Evolutionary conservation across 2,113 vertebrate species (phyloP).

Genomic region (Heterochromis multidens): DNA sequence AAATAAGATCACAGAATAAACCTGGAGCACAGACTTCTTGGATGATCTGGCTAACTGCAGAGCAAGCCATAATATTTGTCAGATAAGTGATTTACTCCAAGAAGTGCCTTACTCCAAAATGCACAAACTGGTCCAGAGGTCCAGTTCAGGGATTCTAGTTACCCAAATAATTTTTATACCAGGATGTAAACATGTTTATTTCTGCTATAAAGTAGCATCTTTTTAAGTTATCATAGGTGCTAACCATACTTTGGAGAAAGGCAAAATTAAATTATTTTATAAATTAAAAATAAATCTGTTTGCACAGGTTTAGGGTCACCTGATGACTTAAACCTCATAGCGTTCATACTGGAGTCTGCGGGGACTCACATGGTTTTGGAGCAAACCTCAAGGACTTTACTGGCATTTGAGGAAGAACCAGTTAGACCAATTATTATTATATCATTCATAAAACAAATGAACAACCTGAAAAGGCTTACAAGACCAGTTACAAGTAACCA

Average conservation of each 20-base stretch:
- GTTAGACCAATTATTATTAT: not conserved
- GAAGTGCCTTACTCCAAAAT: not conserved
- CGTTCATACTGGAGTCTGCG: rapidly evolving
- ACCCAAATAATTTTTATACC: not conserved
- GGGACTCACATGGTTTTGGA: not conserved
- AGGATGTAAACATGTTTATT: rapidly evolving
- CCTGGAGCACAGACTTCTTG: not conserved
- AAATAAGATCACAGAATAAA: not conserved
- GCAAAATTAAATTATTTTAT: too few relatives aligned
- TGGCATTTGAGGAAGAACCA: not conserved
- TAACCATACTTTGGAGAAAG: not conserved
- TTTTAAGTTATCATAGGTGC: not conserved
- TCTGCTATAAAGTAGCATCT: not conserved
- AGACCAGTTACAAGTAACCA: not conserved
- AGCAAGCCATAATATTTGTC: too few relatives aligned
- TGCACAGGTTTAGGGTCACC: not conserved
- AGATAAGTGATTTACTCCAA: not conserved
- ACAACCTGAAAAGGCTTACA: not conserved
- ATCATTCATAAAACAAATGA: not conserved
- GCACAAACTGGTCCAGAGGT: not conserved
- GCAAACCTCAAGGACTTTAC: not conserved
- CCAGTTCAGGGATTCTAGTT: not conserved
- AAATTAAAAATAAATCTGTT: not conserved
- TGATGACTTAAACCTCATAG: not conserved
- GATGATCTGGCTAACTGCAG: not conserved